Evolutionary conservation across 2,797 vertebrate species (phyloP).

Genomic region (Spinibarbus caldwelli): DNA sequence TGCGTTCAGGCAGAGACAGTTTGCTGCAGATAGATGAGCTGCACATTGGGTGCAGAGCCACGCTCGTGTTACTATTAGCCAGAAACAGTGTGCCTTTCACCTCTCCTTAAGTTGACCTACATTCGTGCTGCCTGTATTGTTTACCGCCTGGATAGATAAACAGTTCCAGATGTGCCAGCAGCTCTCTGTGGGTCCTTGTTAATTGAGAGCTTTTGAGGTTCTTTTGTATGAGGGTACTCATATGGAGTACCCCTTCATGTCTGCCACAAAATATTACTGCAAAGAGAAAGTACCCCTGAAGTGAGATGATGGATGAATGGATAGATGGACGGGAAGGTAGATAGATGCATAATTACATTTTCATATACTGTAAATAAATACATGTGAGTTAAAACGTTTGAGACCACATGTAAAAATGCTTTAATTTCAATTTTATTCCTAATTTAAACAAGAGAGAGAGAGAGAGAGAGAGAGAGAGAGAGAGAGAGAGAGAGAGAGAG

Average conservation of each 20-base stretch:
- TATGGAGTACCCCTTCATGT: neutral
- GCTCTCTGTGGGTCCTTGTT: constrained; percentile 41
- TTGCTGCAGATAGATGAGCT: constrained; percentile 52
- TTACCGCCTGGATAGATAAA: constrained; percentile 60
- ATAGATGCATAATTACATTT: neutral
- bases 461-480: neutral
- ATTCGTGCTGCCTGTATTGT: constrained; percentile 62
- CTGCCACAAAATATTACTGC: neutral
- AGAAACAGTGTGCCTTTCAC: constrained; percentile 61
- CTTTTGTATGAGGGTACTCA: constrained; percentile 15
- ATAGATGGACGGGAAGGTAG: neutral
- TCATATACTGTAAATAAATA: neutral
- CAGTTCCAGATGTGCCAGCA: constrained; percentile 62
- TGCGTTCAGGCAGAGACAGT: constrained; percentile 21
- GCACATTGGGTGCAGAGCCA: constrained; percentile 35
- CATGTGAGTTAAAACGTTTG: neutral
- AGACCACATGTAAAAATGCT: neutral
- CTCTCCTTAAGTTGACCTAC: constrained; percentile 63
- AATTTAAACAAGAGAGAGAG: neutral
- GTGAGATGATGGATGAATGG: neutral
- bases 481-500: neutral
- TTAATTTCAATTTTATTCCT: neutral
- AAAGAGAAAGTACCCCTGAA: neutral
- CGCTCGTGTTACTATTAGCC: constrained; percentile 53
- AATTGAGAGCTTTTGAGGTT: constrained; percentile 35